A percentile compares a stretch with the other conserved stretches of the same genome.
Conservation (phyloP, 1,140 invertebrate genomes). For the Colletes latitarsis region DNA sequence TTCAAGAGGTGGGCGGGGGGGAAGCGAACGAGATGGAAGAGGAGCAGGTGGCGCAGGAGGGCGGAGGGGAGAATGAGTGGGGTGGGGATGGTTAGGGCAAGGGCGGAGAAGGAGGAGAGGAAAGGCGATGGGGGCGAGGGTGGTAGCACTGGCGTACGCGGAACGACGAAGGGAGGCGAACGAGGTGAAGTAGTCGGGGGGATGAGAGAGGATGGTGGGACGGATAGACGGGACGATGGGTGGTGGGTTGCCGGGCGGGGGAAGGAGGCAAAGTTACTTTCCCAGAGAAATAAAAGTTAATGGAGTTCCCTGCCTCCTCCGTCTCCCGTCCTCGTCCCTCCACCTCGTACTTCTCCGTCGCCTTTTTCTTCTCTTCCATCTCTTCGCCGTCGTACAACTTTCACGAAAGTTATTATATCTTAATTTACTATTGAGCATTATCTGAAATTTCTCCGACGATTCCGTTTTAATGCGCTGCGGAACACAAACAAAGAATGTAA, state of each 20-base stretch:
- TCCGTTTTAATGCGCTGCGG: slow-evolving; percentile 59
- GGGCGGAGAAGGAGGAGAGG: slow-evolving; percentile 2
- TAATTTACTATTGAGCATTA: slow-evolving; percentile 76
- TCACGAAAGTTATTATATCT: slow-evolving; percentile 77
- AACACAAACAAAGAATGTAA: slow-evolving; percentile 53
- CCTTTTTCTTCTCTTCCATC: slow-evolving; percentile 57
- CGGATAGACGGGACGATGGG: slow-evolving; percentile 2
- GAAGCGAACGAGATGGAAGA: slow-evolving; percentile 33
- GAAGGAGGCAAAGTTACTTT: slow-evolving; percentile 74
- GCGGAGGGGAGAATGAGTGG: slow-evolving; percentile 19
- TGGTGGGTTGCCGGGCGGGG: slow-evolving; percentile 18
- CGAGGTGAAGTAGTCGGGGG: slow-evolving; percentile 8
- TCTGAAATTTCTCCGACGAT: slow-evolving; percentile 68
- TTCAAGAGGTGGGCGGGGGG: slow-evolving; percentile 12
- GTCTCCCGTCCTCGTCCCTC: slow-evolving; percentile 20
- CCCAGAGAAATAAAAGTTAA: slow-evolving; percentile 80
- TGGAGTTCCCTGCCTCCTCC: slow-evolving; percentile 72
- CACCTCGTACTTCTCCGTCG: not conserved
- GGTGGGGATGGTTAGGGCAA: slow-evolving; percentile 23
- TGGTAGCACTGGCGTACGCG: slow-evolving; percentile 4
- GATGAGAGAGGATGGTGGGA: slow-evolving; percentile 13
- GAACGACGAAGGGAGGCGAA: slow-evolving; percentile 22
- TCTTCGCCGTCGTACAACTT: slow-evolving; percentile 69
- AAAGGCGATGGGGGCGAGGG: not conserved
- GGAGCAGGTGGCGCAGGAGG: not conserved